Evolutionary conservation across 2,113 vertebrate genomes (phyloP).

Genomic region (Hemicordylus capensis): DNA sequence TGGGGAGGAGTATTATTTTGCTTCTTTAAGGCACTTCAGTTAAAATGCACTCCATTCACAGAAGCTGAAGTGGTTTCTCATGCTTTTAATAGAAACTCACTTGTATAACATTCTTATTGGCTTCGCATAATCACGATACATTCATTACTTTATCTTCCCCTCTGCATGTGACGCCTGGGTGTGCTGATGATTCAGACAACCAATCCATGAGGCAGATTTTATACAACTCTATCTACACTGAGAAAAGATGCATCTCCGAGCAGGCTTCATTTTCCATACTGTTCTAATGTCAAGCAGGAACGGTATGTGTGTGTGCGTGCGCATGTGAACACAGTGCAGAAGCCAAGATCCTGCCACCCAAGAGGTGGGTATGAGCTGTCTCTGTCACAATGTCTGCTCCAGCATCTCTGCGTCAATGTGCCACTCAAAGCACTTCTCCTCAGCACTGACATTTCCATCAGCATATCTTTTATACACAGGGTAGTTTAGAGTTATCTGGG

Average conservation of each 20-base stretch:
- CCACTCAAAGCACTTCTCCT: neutral
- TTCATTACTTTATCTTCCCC: neutral
- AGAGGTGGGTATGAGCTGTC: neutral
- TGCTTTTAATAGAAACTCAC: conserved; percentile 8
- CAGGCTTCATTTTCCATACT: neutral
- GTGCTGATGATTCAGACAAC: conserved; percentile 7
- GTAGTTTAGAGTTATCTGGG: neutral
- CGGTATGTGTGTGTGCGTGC: neutral
- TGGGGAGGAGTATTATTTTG: neutral
- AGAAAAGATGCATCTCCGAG: neutral
- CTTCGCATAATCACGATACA: neutral
- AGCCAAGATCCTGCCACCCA: neutral
- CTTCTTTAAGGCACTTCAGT: conserved; percentile 23
- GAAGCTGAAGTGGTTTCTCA: conserved; percentile 28
- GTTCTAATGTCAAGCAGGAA: neutral
- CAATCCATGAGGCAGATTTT: neutral
- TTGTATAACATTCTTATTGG: conserved; percentile 22
- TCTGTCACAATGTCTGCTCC: neutral
- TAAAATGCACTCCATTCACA: conserved; percentile 21
- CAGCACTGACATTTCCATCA: neutral
- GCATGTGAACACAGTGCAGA: neutral
- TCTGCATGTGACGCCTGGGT: conserved; percentile 3
- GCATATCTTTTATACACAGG: neutral
- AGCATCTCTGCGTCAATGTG: neutral
- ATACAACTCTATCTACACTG: neutral